These are phyloP conservation scores for Hyppa rectilinea DNA, from an alignment of 2,888 invertebrate genomes.

Conservation along the genomic window DNA sequence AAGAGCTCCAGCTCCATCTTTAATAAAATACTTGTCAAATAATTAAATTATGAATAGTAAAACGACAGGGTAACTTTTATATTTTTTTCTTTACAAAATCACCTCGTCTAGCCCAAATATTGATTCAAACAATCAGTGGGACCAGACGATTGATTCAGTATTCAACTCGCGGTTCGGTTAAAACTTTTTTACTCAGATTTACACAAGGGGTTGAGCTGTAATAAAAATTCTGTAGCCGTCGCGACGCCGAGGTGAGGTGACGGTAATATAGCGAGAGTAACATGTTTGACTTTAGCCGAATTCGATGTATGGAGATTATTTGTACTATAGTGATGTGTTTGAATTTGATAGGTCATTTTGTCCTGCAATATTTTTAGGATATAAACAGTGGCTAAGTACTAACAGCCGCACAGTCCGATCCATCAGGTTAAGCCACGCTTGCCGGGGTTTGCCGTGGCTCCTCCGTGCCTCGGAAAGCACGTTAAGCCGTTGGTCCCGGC, in stretches of 20 bases:
- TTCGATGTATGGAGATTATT: background rate
- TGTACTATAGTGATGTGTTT: background rate
- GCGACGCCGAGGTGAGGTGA: slow-evolving; percentile 4
- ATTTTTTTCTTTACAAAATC: slow-evolving; percentile 6
- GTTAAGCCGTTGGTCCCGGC: too few species aligned
- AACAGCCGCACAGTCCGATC: too few species aligned
- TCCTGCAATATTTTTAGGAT: slow-evolving; percentile 11
- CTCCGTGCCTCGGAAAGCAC: too few species aligned
- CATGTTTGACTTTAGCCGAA: slow-evolving; percentile 43
- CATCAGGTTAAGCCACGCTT: too few species aligned
- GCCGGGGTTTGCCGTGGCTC: too few species aligned
- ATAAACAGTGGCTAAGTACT: too few species aligned
- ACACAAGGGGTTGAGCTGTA: slow-evolving; percentile 52
- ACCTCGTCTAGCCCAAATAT: slow-evolving; percentile 55
- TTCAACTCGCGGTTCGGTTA: slow-evolving; percentile 46
- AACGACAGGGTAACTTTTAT: background rate
- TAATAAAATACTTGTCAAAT: background rate
- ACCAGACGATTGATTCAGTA: slow-evolving; percentile 55
- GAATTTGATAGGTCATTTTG: background rate
- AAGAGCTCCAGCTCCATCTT: background rate
- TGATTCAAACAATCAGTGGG: slow-evolving; percentile 55
- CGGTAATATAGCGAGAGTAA: slow-evolving; percentile 35
- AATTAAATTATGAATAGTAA: background rate
- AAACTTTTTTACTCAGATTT: slow-evolving; percentile 62
- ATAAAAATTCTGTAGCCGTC: slow-evolving; percentile 54